These are phyloP conservation scores for Diplazon laetatorius DNA, from an alignment of 2,888 invertebrate species.

Conservation along the genomic window DNA sequence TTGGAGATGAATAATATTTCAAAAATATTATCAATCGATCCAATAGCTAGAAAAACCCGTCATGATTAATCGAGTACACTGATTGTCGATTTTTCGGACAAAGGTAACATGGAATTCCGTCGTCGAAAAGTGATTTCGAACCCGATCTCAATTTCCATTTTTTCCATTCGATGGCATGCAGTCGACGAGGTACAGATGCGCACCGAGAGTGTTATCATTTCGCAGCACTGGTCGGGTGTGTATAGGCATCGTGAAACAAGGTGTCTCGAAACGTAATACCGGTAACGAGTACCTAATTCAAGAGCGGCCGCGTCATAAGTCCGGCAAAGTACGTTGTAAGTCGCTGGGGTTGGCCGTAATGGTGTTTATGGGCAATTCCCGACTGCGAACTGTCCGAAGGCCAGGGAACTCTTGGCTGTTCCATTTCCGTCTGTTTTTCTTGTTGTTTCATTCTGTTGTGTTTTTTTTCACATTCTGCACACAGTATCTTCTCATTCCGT, in stretches of 20 bases:
- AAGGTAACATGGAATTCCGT: not conserved
- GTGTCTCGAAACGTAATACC: conserved; percentile 77
- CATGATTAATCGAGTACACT: no score
- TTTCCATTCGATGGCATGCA: not conserved
- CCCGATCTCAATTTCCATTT: conserved; percentile 4
- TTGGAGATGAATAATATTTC: no score
- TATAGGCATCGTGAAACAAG: conserved; percentile 50
- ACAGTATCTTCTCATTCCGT: no score
- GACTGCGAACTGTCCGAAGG: conserved; percentile 57
- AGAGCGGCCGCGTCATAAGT: conserved; percentile 78
- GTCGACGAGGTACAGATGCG: not conserved
- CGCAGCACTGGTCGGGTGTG: conserved; percentile 1
- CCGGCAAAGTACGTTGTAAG: conserved; percentile 78
- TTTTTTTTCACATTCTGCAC: not conserved
- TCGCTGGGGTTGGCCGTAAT: conserved; percentile 77
- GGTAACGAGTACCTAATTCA: conserved; percentile 80
- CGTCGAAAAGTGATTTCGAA: not conserved
- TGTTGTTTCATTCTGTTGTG: not conserved
- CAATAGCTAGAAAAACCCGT: no score
- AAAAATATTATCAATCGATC: no score
- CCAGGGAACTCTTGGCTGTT: conserved; percentile 54
- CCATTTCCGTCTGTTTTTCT: conserved; percentile 1
- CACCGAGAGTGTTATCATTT: not conserved
- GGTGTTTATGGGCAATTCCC: conserved; percentile 80
- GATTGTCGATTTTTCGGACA: not conserved